phyloP scores from a whole-genome alignment of 2,888 invertebrate species.

The Nomada lathburiana region DNA sequence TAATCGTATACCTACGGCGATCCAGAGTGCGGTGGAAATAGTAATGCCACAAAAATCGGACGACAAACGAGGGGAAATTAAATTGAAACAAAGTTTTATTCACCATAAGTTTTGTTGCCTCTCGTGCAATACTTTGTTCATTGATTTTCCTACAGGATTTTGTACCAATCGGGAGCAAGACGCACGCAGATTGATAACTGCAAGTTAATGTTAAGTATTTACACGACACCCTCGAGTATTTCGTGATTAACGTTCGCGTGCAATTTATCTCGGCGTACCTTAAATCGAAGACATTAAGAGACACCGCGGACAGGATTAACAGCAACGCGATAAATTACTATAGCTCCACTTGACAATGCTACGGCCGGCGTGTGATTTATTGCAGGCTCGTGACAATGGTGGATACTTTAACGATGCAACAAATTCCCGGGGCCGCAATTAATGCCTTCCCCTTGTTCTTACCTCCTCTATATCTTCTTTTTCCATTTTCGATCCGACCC shows the following conservation, averaged over 20 bases:
- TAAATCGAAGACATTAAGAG: constrained; percentile 42
- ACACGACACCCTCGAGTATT: constrained; percentile 15
- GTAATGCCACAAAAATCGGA: too few relatives aligned
- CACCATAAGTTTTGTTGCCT: too few relatives aligned
- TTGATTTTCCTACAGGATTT: too few relatives aligned
- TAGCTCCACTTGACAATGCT: constrained; percentile 56
- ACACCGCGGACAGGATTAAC: constrained; percentile 46
- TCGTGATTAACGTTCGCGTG: constrained; percentile 44
- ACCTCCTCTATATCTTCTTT: background rate
- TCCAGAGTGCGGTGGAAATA: background rate
- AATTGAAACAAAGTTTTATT: too few relatives aligned
- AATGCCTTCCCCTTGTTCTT: constrained; percentile 47
- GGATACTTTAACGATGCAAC: constrained; percentile 58
- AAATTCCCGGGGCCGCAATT: constrained; percentile 54
- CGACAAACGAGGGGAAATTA: too few relatives aligned
- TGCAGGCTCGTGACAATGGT: constrained; percentile 49
- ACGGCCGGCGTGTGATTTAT: constrained; percentile 47
- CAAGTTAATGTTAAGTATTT: constrained; percentile 9
- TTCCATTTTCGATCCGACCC: constrained; percentile 10
- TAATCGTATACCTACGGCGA: constrained; percentile 2
- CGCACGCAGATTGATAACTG: constrained; percentile 3
- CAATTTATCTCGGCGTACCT: constrained; percentile 38
- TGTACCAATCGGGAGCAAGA: background rate
- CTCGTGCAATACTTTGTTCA: too few relatives aligned
- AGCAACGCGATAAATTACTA: constrained; percentile 48